Percentiles rank a stretch among this genome's conserved stretches.
These are phyloP conservation scores for Selenia dentaria DNA, from an alignment of 2,888 invertebrate genomes.

Conservation along the genomic window DNA sequence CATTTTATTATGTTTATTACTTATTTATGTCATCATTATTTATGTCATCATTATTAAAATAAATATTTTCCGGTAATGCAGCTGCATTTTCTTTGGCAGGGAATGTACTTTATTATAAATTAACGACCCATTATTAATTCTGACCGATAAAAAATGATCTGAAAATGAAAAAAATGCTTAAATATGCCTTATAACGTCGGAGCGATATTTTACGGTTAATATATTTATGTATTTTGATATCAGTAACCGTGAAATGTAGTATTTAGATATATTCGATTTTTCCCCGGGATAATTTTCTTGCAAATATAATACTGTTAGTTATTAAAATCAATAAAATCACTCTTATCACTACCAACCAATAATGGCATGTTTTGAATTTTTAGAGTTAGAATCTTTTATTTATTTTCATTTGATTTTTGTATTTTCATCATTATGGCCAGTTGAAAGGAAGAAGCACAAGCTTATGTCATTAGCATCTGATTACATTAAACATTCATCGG, in stretches of 20 bases:
- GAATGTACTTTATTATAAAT: constrained; percentile 14
- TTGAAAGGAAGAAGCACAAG: constrained; percentile 15
- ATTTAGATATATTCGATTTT: too few species aligned
- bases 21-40: constrained; percentile 20
- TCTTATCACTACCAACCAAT: too few species aligned
- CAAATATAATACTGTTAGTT: too few species aligned
- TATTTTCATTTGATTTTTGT: too few species aligned
- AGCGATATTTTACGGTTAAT: neutral
- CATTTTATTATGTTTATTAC: constrained; percentile 5
- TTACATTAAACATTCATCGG: constrained; percentile 78
- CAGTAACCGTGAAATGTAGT: too few species aligned
- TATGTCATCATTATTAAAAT: constrained; percentile 18
- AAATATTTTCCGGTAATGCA: constrained; percentile 2
- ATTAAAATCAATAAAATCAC: too few species aligned
- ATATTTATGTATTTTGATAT: too few species aligned
- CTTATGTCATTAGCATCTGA: constrained; percentile 46
- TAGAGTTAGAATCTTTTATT: too few species aligned
- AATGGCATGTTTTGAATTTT: too few species aligned
- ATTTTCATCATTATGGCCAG: constrained; percentile 8
- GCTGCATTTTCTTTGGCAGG: neutral
- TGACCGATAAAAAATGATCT: neutral
- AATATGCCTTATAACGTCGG: neutral
- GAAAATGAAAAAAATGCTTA: constrained; percentile 1
- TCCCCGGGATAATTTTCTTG: too few species aligned
- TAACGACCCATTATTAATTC: constrained; percentile 4